Evolutionary conservation across 2,888 invertebrate species (phyloP).

Genomic region (Cryptus viduatorius): DNA sequence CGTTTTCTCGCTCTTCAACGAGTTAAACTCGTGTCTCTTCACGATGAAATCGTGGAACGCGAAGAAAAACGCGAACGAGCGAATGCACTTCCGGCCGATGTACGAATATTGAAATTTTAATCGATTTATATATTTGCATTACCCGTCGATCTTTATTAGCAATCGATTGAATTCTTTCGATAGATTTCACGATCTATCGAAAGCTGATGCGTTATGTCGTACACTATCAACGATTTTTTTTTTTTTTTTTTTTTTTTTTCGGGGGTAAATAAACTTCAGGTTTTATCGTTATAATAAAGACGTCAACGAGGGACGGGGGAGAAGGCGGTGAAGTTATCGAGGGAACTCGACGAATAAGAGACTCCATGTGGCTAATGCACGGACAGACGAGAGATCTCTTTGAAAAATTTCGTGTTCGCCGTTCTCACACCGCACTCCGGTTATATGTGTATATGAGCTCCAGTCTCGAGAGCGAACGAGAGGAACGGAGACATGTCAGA

Average conservation of each 20-base stretch:
- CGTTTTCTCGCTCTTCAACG: conserved; percentile 38
- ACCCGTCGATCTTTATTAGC: conserved; percentile 55
- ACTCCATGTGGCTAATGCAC: conserved; percentile 65
- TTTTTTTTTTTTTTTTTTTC: conserved; percentile 36
- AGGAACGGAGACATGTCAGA: conserved; percentile 25
- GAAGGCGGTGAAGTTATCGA: conserved; percentile 53
- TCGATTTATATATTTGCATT: conserved; percentile 42
- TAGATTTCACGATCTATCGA: not conserved
- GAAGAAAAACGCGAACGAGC: conserved; percentile 17
- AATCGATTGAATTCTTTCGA: conserved; percentile 53
- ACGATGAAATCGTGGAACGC: conserved; percentile 12
- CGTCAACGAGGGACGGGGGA: conserved; percentile 54
- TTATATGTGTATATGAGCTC: not conserved
- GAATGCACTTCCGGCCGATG: conserved; percentile 39
- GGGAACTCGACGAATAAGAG: conserved; percentile 61
- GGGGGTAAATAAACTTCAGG: conserved; percentile 54
- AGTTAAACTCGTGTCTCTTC: not conserved
- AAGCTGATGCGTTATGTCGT: not conserved
- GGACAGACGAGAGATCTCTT: conserved; percentile 50
- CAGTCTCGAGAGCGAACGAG: conserved; percentile 30
- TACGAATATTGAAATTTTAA: conserved; percentile 57
- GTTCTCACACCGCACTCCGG: conserved; percentile 52
- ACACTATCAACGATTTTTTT: not conserved
- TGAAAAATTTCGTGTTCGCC: conserved; percentile 64
- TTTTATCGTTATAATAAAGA: conserved; percentile 61